Evolutionary conservation across 2,113 vertebrate genomes (phyloP), one percentile per base, ranked within the genome.

Genomic region (Genyomyrus donnyi): DNA sequence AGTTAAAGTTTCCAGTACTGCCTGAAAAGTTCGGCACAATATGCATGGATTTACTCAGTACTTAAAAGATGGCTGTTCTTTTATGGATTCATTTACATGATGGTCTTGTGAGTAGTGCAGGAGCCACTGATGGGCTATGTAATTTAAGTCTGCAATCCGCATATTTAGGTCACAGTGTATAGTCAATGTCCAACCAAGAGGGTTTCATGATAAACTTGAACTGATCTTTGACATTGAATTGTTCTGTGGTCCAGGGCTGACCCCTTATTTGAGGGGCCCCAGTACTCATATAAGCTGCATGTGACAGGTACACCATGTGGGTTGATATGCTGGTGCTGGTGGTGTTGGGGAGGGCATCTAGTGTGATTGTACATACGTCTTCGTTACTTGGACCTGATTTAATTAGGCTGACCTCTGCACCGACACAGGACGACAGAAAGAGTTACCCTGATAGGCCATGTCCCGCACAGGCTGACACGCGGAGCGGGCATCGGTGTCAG

Each of bases 401-500:
- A 88, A 88, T 88, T 88, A 88, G 87, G 87, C 39, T 66, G 87
- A 88, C 87, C 87, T 62, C 87, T 88, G 87, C 87, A 88, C 87
- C 87, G 21, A 42, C 7, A 35, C 56, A n/a, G 56, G 39, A 62
- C 19, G 21, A 45, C 52, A 62, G 39, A 88, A 62, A 88, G 87
- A 46, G 87, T 66, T 88, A 88, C 39, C 39, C 87, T 24, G 87
- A 56, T 88, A 66, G 52, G 35, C 87, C 52, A 42, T 46, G 87
- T 66, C 87, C 56, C 24, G 42, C 35, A 39, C 17, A 31, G 35
- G 87, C 87, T 62, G 86, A 88, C 86, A 58, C 52, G 39, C 6
- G 52, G 39, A 52, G 27, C 86, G 3, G 5, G 27, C 19, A 27
- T 88, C 17, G 35, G 10, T 62, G 87, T 62, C 31, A 88, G 87